Base-by-base conservation (phyloP, 1,140 invertebrate genomes). In the Neodiprion lecontei region DNA sequence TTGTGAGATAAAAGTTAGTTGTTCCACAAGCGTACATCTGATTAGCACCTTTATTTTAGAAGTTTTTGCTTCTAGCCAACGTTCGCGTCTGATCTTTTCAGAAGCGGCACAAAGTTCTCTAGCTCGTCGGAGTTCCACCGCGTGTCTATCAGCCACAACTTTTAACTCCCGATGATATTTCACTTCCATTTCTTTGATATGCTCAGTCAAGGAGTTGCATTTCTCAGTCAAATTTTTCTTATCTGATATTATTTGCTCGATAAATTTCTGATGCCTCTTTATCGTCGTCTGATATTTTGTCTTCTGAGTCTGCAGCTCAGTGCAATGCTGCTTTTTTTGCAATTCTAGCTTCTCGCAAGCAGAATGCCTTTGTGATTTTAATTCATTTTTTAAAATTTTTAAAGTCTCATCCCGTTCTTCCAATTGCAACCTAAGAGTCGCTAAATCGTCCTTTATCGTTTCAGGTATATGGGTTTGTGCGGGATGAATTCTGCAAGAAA, bases 51-150 rank as follows among this genome's bases (percentile, higher is more conserved):
- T 93, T 75, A 94, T 94, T 84, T 93, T 94, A 75, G 92, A 90
- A 0, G 92, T 94, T 82, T 93, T 94, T 23, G 89, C 87, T 71
- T 92, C 92, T 23, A 94, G 89, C 93, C 93, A 94, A 78, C 91
- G 88, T 79, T 93, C 93, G 17, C 92, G 87, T 17, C 90, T 84
- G 9, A 92, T 86, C 84, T 93, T 94, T 81, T 94, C 92, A 0
- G 91, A 90, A 1, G 91, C 92, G n/a, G 89, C 82, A 1, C 91
- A 90, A 73, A 91, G 91, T 73, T 94, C 92, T 77, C 92, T 92
- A 1, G 90, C 85, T 28, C 91, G 89, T 66, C 92, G 89, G 12
- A 94, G 75, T 78, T 94, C 93, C 0, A 93, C 88, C 21, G 88
- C 84, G 75, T 94, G 90, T 73, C 91, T 90, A 49, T 94, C 92